phyloP scores from a whole-genome alignment of 2,113 vertebrate genomes.

The Anarhynchus alexandrinus region DNA sequence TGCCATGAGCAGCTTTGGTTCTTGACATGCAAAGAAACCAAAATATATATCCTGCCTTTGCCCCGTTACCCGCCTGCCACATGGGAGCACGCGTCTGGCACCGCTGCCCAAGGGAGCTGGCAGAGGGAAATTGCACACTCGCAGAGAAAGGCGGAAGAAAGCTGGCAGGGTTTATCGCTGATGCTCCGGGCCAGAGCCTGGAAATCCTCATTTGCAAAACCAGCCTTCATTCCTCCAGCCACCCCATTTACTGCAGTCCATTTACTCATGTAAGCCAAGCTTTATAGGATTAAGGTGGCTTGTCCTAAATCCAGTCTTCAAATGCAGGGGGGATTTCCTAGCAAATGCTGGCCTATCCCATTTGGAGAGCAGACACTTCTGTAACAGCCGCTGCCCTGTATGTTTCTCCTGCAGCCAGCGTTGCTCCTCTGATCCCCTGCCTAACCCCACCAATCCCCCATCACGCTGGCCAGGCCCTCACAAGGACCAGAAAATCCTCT shows the following conservation, averaged over 20 bases:
- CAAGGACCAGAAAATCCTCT: background rate
- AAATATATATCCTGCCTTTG: background rate
- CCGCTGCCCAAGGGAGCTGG: background rate
- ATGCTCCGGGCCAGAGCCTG: background rate
- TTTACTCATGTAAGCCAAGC: constrained; percentile 2
- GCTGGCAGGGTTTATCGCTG: background rate
- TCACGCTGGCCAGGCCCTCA: background rate
- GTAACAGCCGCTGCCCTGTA: background rate
- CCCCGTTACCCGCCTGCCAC: background rate
- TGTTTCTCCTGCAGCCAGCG: background rate
- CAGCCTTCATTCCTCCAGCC: background rate
- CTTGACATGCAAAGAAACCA: background rate
- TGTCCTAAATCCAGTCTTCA: constrained; percentile 43
- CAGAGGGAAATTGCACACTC: background rate
- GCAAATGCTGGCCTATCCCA: background rate
- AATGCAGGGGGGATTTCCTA: background rate
- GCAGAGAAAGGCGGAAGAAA: background rate
- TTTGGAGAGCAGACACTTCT: background rate
- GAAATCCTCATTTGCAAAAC: background rate
- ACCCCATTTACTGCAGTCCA: background rate
- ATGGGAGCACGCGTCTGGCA: background rate
- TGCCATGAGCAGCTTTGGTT: background rate
- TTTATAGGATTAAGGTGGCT: constrained; percentile 24
- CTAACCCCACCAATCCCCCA: background rate
- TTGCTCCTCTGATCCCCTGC: background rate